Base-by-base conservation (phyloP, 2,113 vertebrate species). In the Empidonax traillii region DNA sequence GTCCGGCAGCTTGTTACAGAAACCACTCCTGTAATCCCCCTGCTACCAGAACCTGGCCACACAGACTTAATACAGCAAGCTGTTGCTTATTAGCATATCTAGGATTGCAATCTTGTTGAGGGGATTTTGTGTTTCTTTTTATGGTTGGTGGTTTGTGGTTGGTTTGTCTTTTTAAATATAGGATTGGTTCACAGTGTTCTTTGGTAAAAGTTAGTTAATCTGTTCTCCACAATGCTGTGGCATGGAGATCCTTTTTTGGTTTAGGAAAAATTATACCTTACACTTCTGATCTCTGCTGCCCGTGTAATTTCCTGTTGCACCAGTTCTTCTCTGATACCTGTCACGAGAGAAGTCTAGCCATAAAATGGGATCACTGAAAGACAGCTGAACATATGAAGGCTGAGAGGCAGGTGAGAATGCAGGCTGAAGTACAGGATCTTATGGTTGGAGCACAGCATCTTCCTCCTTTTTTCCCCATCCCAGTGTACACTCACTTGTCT, bases 71-170 rank as follows among this genome's bases (percentile, higher is more conserved):
- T 31, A 10, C 14, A 65, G n/a, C 39, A 41, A 66, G 18, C 11
- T 47, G 2, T 46, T 77, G 23, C 0, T 0, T 49, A 10, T 21
- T 62, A 46, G 17, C 9, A 1, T 66, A 23, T 74, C 92, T 81
- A 62, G 55, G n/a, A 41, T 49, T 37, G 24, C 31, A 46, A 0
- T 73, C 19, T 80, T 89, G 11, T 52, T 31, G 14, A 55, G 35
- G 11, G 4, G 1, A 0, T n/a, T 76, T 55, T n/a, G 3, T 10
- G 10, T 20, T 71, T 25, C 0, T 33, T 89, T 78, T 8, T 2
- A 8, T 37, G 21, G 16, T 59, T 72, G 11, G 3, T 66, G 7
- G 0, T 35, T 58, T 58, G 13, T 73, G 6, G 1, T 35, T 58
- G n/a, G 30, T 65, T 46, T 23, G 23, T 37, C 1, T 58, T 35